Evolutionary conservation across 2,888 invertebrate species (phyloP).

Genomic region (Plebejus argus): DNA sequence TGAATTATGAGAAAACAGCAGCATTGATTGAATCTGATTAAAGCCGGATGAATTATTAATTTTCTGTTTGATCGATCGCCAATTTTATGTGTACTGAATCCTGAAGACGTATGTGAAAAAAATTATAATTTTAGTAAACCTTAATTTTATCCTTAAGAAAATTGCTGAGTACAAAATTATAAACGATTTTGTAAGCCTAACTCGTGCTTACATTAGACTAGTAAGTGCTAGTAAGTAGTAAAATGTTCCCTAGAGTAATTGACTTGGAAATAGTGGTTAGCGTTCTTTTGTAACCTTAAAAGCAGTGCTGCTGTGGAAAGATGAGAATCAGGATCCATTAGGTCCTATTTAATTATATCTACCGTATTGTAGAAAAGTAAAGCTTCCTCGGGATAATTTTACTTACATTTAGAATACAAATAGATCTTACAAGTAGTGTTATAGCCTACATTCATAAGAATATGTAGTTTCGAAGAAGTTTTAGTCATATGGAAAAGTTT

Average conservation of each 20-base stretch:
- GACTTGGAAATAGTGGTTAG: constrained; percentile 87
- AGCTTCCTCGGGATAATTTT: constrained; percentile 70
- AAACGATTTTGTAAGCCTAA: constrained; percentile 75
- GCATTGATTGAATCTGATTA: constrained; percentile 46
- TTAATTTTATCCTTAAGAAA: constrained; percentile 74
- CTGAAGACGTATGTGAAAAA: constrained; percentile 39
- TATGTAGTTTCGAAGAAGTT: constrained; percentile 57
- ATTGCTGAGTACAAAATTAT: constrained; percentile 78
- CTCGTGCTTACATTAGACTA: constrained; percentile 69
- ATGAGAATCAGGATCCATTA: constrained; percentile 50
- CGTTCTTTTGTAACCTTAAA: constrained; percentile 49
- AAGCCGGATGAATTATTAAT: constrained; percentile 28
- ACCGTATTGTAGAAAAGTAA: constrained; percentile 72
- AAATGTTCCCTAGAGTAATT: constrained; percentile 92
- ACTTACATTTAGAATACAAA: constrained; percentile 65
- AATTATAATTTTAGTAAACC: constrained; percentile 48
- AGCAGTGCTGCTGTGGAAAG: constrained; percentile 55
- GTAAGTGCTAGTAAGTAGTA: constrained; percentile 81
- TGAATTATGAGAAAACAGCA: constrained; percentile 48
- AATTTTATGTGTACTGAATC: constrained; percentile 37
- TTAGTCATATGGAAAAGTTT: constrained; percentile 37
- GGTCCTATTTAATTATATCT: constrained; percentile 58
- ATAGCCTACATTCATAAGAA: constrained; percentile 79
- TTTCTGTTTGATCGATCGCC: constrained; percentile 35
- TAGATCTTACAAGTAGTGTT: constrained; percentile 68